Evolutionary conservation across 2,888 invertebrate genomes (phyloP), one percentile per base, ranked within the genome.

Genomic region (Chrysolina americana): DNA sequence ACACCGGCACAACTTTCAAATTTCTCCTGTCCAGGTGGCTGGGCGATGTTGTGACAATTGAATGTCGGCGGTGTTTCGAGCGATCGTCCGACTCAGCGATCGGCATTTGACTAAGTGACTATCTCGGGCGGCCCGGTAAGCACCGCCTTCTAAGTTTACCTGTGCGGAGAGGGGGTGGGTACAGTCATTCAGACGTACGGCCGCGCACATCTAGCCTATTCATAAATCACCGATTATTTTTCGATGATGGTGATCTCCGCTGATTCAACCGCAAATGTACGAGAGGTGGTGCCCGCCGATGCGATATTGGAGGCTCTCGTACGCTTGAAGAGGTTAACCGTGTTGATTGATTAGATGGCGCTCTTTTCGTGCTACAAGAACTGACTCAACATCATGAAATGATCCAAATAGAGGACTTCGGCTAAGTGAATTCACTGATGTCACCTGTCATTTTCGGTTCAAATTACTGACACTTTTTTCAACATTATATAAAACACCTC

Each of bases 91-190:
- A 81, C 82, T 84, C 86, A 80, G 83, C 84, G 86, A 83, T 85
- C 86, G 85, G 86, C 86, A 86, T 86, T 86, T 86, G 87, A 87
- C 87, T 87, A 86, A 87, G 85, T 86, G 87, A 86, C 85, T 85
- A 82, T 83, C 83, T 83, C 84, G 86, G 87, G 83, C 86, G 86
- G 85, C 86, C 86, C 86, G 82, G 77, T 76, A 86, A 84, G 87
- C 83, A 83, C 87, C 87, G 87, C 88, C 87, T 85, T 84, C 85
- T 83, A 79, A 78, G 79, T 81, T 87, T 86, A 87, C 86, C 86
- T 86, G 87, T 79, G 81, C 72, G 71, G 71, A 83, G 83, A 83
- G 82, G 81, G 86, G 85, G 86, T 84, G 85, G 83, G 82, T 81
- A 81, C 78, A 80, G 84, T 86, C 85, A 91, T 91, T 89, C 86